Evolutionary conservation across 2,888 invertebrate genomes (phyloP).

Genomic region (Pocota personata): DNA sequence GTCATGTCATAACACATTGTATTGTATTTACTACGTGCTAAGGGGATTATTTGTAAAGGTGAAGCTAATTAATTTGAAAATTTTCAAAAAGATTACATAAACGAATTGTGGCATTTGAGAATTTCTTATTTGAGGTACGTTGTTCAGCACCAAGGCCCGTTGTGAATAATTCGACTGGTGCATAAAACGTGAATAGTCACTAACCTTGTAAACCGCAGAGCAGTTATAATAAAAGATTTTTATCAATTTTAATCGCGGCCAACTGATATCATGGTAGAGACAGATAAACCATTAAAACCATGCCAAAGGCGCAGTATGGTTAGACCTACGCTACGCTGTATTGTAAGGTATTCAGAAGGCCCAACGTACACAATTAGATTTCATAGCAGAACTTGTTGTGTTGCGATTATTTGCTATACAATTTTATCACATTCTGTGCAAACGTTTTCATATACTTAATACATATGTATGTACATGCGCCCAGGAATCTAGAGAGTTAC

Average conservation of each 20-base stretch:
- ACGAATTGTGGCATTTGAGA: background rate
- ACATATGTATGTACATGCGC: too few species aligned
- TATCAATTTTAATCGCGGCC: background rate
- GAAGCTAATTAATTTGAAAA: background rate
- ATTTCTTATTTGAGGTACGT: background rate
- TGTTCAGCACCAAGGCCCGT: too few species aligned
- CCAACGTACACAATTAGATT: too few species aligned
- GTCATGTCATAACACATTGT: background rate
- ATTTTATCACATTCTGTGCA: too few species aligned
- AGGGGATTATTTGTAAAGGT: background rate
- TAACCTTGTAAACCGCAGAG: background rate
- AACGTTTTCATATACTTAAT: too few species aligned
- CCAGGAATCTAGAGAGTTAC: too few species aligned
- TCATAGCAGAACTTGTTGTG: too few species aligned
- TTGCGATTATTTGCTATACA: background rate
- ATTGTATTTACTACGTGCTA: background rate
- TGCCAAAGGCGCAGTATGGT: background rate
- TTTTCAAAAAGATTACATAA: background rate
- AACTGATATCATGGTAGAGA: background rate
- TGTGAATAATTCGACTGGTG: too few species aligned
- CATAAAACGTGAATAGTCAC: background rate
- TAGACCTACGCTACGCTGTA: too few species aligned
- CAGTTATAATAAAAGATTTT: background rate
- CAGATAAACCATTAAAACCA: background rate
- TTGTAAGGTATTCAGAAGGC: too few species aligned